Conservation (phyloP, 1,140 invertebrate genomes). For the Myzus persicae region DNA sequence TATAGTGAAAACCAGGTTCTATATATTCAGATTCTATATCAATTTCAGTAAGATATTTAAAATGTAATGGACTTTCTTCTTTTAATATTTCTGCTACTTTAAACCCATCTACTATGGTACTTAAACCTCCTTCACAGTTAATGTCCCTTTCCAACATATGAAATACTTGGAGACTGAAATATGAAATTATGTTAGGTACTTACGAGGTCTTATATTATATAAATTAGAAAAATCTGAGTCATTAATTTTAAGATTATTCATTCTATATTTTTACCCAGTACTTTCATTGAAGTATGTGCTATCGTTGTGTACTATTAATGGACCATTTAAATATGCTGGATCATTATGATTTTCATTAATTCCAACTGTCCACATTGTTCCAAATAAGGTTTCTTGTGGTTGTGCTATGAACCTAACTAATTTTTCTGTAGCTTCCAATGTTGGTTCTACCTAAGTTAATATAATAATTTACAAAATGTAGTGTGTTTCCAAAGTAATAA, state of each 20-base stretch:
- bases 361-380: conserved; percentile 72
- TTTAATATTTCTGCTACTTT: conserved; percentile 70
- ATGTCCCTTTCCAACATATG: conserved; percentile 73
- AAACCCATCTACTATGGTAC: conserved; percentile 75
- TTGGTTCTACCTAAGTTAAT: conserved; percentile 65
- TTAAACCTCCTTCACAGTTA: conserved; percentile 71
- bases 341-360: conserved; percentile 70
- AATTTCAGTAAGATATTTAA: conserved; percentile 68
- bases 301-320: conserved; percentile 70
- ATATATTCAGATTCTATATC: conserved; percentile 72
- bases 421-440: conserved; percentile 67
- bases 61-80: conserved; percentile 67
- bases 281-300: conserved; percentile 77
- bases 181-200: conserved; percentile 17
- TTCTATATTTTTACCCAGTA: conserved; percentile 69
- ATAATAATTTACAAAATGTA: neutral
- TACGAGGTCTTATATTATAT: neutral
- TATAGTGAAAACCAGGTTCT: conserved; percentile 69
- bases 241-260: neutral
- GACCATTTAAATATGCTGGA: conserved; percentile 70
- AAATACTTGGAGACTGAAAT: conserved; percentile 72
- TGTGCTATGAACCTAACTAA: conserved; percentile 68
- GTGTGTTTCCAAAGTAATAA: neutral
- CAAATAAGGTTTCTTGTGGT: conserved; percentile 72
- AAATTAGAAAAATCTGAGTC: neutral